A percentile compares a stretch with the other conserved stretches of the same genome.
Evolutionary conservation across 2,113 vertebrate genomes (phyloP).

Genomic region (Acanthisitta chloris): DNA sequence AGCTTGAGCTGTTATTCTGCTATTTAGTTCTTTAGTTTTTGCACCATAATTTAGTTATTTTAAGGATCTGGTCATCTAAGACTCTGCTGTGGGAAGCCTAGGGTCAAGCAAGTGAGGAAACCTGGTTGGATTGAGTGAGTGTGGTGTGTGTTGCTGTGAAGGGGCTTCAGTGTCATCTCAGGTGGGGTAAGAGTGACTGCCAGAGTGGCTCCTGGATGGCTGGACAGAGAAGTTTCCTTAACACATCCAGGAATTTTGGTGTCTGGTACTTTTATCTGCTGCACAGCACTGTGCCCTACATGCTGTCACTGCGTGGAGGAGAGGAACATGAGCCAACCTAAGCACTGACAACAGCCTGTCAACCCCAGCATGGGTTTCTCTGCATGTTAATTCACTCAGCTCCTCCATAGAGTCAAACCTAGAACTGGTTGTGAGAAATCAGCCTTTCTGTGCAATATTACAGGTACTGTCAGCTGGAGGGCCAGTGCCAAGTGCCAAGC

Average conservation of each 20-base stretch:
- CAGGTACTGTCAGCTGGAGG: not conserved
- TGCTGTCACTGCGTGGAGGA: fast-evolving
- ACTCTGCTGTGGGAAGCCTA: no score
- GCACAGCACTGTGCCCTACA: not conserved
- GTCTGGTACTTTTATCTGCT: not conserved
- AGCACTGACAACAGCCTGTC: not conserved
- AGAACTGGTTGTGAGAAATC: not conserved
- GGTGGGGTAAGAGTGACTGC: no score
- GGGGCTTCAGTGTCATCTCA: no score
- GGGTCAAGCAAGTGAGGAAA: no score
- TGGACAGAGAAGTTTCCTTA: no score
- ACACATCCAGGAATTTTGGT: not conserved
- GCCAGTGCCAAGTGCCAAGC: not conserved
- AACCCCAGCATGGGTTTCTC: not conserved
- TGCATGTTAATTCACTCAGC: not conserved
- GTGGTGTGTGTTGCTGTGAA: no score
- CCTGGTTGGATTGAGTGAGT: no score
- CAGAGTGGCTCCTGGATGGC: no score
- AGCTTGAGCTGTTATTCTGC: no score
- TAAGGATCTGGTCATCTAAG: no score
- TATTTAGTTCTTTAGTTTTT: no score
- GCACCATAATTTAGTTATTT: no score
- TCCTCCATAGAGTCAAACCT: not conserved
- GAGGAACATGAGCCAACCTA: not conserved
- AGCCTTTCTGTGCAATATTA: not conserved